These are phyloP conservation scores for Macaca fascicularis DNA, from an alignment of 2,113 vertebrate species.

Conservation along the genomic window DNA sequence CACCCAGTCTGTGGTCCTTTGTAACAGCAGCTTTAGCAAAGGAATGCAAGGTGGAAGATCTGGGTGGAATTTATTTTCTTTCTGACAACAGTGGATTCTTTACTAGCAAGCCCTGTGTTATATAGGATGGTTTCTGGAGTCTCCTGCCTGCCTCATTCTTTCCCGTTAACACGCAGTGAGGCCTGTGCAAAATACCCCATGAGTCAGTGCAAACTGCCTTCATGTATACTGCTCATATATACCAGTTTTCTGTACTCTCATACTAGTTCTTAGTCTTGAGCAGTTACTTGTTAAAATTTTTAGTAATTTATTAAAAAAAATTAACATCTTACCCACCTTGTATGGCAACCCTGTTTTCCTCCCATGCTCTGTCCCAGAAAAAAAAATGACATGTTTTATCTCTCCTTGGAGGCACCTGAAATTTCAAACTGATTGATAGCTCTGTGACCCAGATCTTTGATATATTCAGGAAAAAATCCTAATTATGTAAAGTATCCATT, in stretches of 20 bases:
- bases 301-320: neutral
- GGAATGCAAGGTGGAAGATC: neutral
- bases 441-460: neutral
- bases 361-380: neutral
- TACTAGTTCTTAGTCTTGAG: neutral
- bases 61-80: neutral
- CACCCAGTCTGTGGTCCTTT: neutral
- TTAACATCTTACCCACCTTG: neutral
- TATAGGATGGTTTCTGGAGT: neutral
- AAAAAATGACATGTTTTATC: neutral
- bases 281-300: neutral
- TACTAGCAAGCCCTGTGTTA: too few species aligned
- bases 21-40: neutral
- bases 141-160: neutral
- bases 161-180: neutral
- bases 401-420: neutral
- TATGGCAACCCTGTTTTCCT: neutral
- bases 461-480: neutral
- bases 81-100: neutral
- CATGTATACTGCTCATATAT: rapidly evolving
- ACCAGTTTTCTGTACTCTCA: neutral
- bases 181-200: neutral
- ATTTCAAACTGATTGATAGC: neutral
- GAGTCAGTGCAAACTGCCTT: too few species aligned
- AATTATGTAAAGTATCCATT: neutral